phyloP scores from a whole-genome alignment of 2,888 invertebrate species.

The Dryocosmus kuriphilus region DNA sequence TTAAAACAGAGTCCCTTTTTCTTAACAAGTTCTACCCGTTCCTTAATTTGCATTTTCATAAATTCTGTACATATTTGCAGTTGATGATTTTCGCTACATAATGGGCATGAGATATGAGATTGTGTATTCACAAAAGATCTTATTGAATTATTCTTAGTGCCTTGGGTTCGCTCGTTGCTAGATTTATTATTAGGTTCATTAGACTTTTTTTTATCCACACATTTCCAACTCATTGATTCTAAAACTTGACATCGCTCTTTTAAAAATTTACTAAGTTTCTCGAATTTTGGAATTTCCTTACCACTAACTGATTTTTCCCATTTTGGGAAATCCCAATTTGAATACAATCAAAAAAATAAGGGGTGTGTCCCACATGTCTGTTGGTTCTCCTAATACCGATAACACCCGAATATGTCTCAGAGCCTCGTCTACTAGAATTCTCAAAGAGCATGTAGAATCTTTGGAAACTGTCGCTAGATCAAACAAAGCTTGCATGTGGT shows the following conservation, averaged over 20 bases:
- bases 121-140: constrained; percentile 25
- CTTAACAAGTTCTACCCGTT: constrained; percentile 7
- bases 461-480: no score
- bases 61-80: constrained; percentile 32
- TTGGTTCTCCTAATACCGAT: constrained; percentile 23
- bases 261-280: constrained; percentile 34
- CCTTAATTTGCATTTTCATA: constrained; percentile 13
- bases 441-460: neutral
- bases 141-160: neutral
- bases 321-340: constrained; percentile 37
- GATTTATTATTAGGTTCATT: neutral
- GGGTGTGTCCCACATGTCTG: constrained; percentile 42
- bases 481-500: no score
- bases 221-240: constrained; percentile 23
- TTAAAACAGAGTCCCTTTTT: constrained; percentile 22
- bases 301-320: constrained; percentile 15
- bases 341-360: no score
- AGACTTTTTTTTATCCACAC: neutral
- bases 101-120: neutral
- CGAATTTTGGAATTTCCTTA: constrained; percentile 25
- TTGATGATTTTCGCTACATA: neutral
- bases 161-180: neutral
- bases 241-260: constrained; percentile 24
- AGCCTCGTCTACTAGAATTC: neutral
- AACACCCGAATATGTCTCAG: constrained; percentile 30